These are phyloP conservation scores for Micromys minutus DNA, from an alignment of 2,113 vertebrate genomes.

Conservation along the genomic window DNA sequence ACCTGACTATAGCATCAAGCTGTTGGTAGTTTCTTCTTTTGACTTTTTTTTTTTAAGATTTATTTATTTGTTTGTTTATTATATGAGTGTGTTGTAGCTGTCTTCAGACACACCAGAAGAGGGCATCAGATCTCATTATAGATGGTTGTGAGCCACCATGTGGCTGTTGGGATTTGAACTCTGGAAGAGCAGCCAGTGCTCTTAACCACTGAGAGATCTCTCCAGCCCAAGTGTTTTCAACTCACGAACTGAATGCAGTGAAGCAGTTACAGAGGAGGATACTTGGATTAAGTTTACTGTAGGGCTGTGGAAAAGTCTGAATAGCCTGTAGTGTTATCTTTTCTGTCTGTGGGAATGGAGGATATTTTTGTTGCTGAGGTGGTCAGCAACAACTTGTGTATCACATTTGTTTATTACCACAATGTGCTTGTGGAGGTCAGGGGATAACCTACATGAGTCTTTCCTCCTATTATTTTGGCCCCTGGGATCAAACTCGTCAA, in stretches of 20 bases:
- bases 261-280: neutral
- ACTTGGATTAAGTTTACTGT: neutral
- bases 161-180: too few species aligned
- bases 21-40: neutral
- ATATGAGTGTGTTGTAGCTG: too few species aligned
- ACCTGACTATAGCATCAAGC: neutral
- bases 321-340: neutral
- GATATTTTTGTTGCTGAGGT: neutral
- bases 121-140: too few species aligned
- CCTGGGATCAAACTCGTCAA: neutral
- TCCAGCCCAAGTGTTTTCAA: too few species aligned
- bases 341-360: neutral
- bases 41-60: too few species aligned
- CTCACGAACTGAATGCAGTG: neutral
- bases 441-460: neutral
- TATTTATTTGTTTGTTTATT: too few species aligned
- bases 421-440: neutral
- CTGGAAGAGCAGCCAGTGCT: too few species aligned
- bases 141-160: too few species aligned
- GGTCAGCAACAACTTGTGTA: neutral
- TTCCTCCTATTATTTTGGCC: neutral
- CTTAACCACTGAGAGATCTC: too few species aligned
- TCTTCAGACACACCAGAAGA: too few species aligned
- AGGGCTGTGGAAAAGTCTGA: neutral
- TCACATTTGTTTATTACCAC: neutral